These are phyloP conservation scores for Vombatus ursinus DNA, from an alignment of 2,113 vertebrate genomes.

Conservation along the genomic window DNA sequence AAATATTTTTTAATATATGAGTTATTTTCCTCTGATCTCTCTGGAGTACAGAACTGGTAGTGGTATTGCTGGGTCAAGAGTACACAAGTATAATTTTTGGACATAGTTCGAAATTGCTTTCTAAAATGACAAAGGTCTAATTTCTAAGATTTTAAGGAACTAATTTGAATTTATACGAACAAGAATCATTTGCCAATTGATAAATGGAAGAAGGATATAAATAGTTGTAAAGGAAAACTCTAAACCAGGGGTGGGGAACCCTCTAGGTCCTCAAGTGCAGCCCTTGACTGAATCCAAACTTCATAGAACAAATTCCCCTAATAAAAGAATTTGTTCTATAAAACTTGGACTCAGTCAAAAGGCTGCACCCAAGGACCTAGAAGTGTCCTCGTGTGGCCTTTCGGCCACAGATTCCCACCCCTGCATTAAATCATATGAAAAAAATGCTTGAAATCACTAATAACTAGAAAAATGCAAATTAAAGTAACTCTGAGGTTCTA, in stretches of 20 bases:
- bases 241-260: no score
- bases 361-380: no score
- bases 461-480: background rate
- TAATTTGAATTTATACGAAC: background rate
- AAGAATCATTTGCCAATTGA: background rate
- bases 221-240: no score
- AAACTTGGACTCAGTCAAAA: no score
- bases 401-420: no score
- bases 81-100: background rate
- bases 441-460: background rate
- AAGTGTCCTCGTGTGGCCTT: no score
- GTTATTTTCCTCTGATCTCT: background rate
- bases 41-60: background rate
- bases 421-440: background rate
- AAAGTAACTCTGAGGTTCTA: background rate
- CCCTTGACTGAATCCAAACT: no score
- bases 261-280: no score
- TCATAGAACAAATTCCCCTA: no score
- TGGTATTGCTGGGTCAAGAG: background rate
- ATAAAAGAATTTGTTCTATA: no score
- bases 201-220: background rate
- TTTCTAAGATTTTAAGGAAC: background rate
- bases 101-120: background rate
- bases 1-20: background rate
- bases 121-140: background rate